Evolutionary conservation across 2,797 vertebrate species (phyloP), one percentile per base, ranked within the genome.

Genomic region (Chromis chromis): DNA sequence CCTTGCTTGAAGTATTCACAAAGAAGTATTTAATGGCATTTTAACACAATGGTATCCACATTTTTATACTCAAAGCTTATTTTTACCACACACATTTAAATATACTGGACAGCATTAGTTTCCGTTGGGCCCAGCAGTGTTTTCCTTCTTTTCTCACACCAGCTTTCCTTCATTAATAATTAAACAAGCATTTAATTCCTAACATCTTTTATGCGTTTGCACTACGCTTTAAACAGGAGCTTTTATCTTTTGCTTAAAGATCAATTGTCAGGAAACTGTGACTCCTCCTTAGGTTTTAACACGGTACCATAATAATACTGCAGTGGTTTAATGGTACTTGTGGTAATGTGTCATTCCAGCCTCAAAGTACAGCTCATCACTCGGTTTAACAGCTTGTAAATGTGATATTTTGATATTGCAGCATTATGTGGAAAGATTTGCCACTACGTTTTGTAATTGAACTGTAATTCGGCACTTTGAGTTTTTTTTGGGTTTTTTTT

Each of bases 371-470:
- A 74, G 78, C 74, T 74, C 56, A 65, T 77, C 59, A 58, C 75
- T 59, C 78, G 46, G 16, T 31, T 85, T 61, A 65, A 74, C 69
- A 46, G 74, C 74, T 79, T 74, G 64, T 81, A 69, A 90, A 88
- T 86, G 79, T 88, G 82, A 84, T 36, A 36, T 75, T 65, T 60
- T 76, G 21, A 57, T 54, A 21, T 70, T 83, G 72, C 70, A 89
- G 68, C 78, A 60, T 82, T 74, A 74, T 70, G 66, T 66, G 79
- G 84, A 57, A 58, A 80, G 58, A 58, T 75, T 82, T 85, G 87
- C 85, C 83, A 88, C 86, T 86, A 85, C 82, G 76, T 83, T 80
- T 88, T 65, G 73, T 88, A 81, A 85, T 90, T 88, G 80, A 79
- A 74, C 57, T 82, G 55, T 84, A 87, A 83, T 88, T 90, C 71